These are phyloP conservation scores for Nettapus auritus DNA, from an alignment of 2,113 vertebrate species.

Conservation along the genomic window DNA sequence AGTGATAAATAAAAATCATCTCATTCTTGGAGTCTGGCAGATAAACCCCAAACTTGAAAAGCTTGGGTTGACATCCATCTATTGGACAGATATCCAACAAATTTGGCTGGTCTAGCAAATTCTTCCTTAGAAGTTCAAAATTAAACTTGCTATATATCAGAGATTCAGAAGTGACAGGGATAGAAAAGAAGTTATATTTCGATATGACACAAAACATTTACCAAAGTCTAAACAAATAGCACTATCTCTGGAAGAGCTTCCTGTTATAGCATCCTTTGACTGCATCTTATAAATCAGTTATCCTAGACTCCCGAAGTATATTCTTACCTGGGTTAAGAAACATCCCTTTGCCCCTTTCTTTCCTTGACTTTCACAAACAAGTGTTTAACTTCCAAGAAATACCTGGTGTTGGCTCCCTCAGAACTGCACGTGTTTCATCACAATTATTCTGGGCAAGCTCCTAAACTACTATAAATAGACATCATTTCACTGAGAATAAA, in stretches of 20 bases:
- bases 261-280: neutral
- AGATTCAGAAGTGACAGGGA: neutral
- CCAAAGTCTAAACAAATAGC: neutral
- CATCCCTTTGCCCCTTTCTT: neutral
- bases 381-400: neutral
- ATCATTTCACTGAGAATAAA: neutral
- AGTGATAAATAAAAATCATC: neutral
- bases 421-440: neutral
- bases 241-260: neutral
- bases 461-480: neutral
- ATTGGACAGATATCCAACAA: too few species aligned
- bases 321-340: neutral
- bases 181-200: neutral
- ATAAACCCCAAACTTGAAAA: neutral
- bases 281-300: neutral
- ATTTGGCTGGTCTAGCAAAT: neutral
- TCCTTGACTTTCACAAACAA: neutral
- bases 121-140: neutral
- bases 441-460: neutral
- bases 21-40: neutral
- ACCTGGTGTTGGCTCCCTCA: neutral
- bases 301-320: neutral
- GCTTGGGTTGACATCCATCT: neutral
- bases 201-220: neutral
- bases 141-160: neutral